Evolutionary conservation across 2,113 vertebrate genomes (phyloP).

Genomic region (Pteronura brasiliensis): DNA sequence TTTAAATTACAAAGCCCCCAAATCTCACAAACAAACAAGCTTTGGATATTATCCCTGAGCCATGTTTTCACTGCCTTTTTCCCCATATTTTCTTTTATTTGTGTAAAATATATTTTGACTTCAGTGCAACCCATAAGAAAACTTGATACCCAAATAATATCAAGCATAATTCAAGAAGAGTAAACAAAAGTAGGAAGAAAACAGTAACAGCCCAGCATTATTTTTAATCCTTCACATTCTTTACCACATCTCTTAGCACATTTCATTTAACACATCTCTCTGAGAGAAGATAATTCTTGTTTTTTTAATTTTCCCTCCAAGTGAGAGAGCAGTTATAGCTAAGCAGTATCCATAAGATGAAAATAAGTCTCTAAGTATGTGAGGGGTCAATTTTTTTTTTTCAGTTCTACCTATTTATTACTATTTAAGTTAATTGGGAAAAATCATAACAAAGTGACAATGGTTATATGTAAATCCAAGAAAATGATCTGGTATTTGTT

Average conservation of each 20-base stretch:
- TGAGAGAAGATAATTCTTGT: neutral
- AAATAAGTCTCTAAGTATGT: neutral
- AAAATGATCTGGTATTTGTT: neutral
- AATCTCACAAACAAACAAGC: slow-evolving; percentile 43
- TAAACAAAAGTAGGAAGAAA: slow-evolving; percentile 48
- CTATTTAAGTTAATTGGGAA: neutral
- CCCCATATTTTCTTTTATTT: neutral
- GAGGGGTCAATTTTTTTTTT: neutral
- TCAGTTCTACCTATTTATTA: neutral
- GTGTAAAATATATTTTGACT: slow-evolving; percentile 43
- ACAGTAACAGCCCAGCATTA: neutral
- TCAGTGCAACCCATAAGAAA: neutral
- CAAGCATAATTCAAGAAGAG: neutral
- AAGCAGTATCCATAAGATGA: neutral
- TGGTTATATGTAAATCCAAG: neutral
- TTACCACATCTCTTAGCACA: slow-evolving; percentile 36
- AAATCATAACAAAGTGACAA: neutral
- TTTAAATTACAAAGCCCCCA: slow-evolving; percentile 34
- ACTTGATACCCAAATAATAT: slow-evolving; percentile 41
- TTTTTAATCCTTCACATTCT: slow-evolving; percentile 45
- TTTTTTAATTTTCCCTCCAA: slow-evolving; percentile 2
- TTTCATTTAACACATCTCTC: slow-evolving; percentile 25
- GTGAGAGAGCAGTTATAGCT: slow-evolving; percentile 20
- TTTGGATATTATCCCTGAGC: neutral
- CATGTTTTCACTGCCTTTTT: neutral